Evolutionary conservation across 2,888 invertebrate species (phyloP).

Genomic region (Parochlus steinenii): DNA sequence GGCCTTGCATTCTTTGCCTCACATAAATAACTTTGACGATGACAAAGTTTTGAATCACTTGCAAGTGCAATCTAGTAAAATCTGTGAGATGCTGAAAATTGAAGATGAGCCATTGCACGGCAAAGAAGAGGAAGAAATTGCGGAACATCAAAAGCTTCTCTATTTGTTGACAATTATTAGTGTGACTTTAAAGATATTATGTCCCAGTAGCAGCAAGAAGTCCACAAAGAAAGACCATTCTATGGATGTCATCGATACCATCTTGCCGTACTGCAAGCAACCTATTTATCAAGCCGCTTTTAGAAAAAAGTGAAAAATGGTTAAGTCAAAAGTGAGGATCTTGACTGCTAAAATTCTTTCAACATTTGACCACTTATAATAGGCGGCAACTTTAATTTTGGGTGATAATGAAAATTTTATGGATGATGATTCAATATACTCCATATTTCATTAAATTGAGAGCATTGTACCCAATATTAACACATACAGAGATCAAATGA

Average conservation of each 20-base stretch:
- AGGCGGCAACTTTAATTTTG: constrained; percentile 15
- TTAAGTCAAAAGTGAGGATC: too few species aligned
- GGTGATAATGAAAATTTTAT: neutral
- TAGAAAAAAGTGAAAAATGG: too few species aligned
- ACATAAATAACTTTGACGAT: constrained; percentile 16
- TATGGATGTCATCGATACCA: constrained; percentile 28
- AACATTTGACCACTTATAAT: constrained; percentile 30
- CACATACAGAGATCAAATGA: constrained; percentile 62
- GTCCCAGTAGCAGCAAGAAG: neutral
- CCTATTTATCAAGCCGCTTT: too few species aligned
- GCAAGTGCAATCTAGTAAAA: constrained; percentile 26
- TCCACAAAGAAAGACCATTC: constrained; percentile 20
- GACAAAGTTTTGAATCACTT: constrained; percentile 26
- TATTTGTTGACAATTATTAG: constrained; percentile 1
- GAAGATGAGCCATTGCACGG: too few species aligned
- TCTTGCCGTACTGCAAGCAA: too few species aligned
- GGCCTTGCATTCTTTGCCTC: constrained; percentile 22
- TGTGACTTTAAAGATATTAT: too few species aligned
- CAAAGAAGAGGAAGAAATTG: too few species aligned
- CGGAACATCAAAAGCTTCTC: too few species aligned
- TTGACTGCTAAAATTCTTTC: constrained; percentile 46
- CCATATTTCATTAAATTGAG: constrained; percentile 53
- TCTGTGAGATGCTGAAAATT: constrained; percentile 11
- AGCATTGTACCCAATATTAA: constrained; percentile 51
- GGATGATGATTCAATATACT: constrained; percentile 33